Base-by-base conservation (phyloP, 2,113 vertebrate genomes). In the Microcebus griseorufus region DNA sequence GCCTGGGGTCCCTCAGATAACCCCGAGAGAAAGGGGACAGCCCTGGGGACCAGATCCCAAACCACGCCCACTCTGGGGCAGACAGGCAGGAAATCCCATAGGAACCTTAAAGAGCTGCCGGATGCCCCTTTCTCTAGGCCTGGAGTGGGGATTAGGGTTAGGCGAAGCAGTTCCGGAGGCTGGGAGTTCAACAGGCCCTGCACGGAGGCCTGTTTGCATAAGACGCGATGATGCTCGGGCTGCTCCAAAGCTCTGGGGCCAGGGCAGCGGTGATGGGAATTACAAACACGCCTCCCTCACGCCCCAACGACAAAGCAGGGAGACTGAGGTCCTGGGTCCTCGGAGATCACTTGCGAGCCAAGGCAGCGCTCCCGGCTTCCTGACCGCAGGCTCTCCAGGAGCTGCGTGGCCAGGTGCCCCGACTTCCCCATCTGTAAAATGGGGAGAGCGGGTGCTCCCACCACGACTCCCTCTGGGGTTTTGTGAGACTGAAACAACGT, bases 201-300 rank as follows among this genome's bases (percentile, higher is more conserved):
- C 92, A 86, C 22, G 80, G 48, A 37, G 73, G 39, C 25, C 29
- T 22, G 53, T 88, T 58, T 88, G 89, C 70, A 42, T 9, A 29
- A 39, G 64, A 42, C 4, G 2, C 12, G 11, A 13, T 51, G 2
- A 13, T 51, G 14, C 2, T 51, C 51, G 45, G 45, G 45, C 45
- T 45, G 45, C 45, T 0, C 45, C 45, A 45, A 45, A 45, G 45
- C 18, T 0, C 23, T 4, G 85, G 17, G 14, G 5, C 14, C 93
- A 53, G 62, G 3, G 11, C 34, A 5, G 16, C 0, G 0, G 23
- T 1, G n/a, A 32, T 0, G 9, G 32, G 4, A n/a, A 55, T n/a
- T 23, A 25, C 1, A 17, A 34, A 20, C 53, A 16, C 42, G 23
- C 51, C 69, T 0, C 9, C 34, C 12, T 2, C 32, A 11, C 45